Conservation (phyloP, 2,797 vertebrate genomes). For the Mus minutoides region DNA sequence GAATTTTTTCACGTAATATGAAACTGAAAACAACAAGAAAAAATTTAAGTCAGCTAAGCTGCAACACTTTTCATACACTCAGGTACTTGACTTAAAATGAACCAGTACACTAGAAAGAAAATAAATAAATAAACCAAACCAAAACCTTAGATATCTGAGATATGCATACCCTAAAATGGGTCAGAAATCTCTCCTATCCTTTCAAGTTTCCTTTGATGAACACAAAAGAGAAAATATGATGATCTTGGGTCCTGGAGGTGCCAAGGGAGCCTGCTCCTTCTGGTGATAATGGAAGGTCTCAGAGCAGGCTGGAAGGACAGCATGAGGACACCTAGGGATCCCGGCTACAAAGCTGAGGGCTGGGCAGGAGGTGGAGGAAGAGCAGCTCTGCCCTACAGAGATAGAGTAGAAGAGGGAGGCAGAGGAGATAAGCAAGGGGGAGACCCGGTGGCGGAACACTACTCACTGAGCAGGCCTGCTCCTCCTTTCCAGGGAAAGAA, state of each 20-base stretch:
- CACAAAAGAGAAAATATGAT: conserved; percentile 34
- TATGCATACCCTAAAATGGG: background rate
- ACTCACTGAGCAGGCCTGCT: background rate
- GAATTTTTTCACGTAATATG: too few species aligned
- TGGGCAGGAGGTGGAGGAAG: background rate
- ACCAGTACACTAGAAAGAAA: background rate
- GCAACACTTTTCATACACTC: background rate
- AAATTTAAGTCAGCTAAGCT: background rate
- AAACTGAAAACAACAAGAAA: background rate
- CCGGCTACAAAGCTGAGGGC: background rate
- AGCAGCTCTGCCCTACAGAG: background rate
- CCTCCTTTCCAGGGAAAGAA: background rate
- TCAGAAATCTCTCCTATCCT: conserved; percentile 28
- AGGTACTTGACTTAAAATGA: background rate
- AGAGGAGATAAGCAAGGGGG: background rate
- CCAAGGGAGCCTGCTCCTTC: background rate
- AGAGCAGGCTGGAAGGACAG: background rate
- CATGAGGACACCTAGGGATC: background rate
- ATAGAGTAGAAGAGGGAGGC: background rate
- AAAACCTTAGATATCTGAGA: background rate
- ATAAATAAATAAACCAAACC: too few species aligned
- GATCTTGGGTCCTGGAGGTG: background rate
- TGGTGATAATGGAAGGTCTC: background rate
- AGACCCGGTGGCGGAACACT: background rate
- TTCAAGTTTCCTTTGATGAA: conserved; percentile 41